Base-by-base conservation (phyloP, 2,797 vertebrate species). In the Crax fasciolata region DNA sequence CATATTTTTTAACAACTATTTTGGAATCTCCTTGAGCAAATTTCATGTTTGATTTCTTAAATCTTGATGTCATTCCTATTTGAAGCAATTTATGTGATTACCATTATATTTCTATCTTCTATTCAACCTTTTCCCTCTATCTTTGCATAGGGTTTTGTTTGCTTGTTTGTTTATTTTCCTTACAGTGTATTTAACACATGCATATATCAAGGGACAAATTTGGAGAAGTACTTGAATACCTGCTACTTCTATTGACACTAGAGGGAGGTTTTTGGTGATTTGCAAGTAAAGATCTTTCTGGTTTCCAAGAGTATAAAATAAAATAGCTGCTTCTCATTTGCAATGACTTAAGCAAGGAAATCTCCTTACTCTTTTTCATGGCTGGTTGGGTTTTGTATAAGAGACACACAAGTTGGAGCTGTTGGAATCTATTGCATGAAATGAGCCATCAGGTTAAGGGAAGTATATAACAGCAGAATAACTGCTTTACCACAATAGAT, bases 401-500 rank as follows among this genome's bases (percentile, higher is more conserved):
- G 28, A 80, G 43, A 87, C 21, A 72, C 2, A 4, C 20, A 63
- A 27, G 18, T 1, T 63, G 48, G 44, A 91, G 43, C 54, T 83
- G 52, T 41, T 78, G 71, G 28, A 93, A 63, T 74, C 20, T 19
- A 48, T 68, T 74, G 74, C 20, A 49, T 25, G 30, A 85, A 89
- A 76, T 44, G 76, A 87, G 18, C 55, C 74, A 65, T 32, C 15
- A 38, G 16, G 57, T 57, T 77, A 91, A 49, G 43, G 18, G 49
- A 91, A 58, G 43, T 70, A 46, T 32, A 54, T 16, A 63, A 91
- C 3, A 84, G 25, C 48, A 94, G 66, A 92, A 32, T 30, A 93
- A 68, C 46, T 24, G 52, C 71, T 96, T 89, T 81, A 87, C 39
- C 5, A 52, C 43, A 67, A 73, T 28, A 92, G 63, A 90, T 84